Evolutionary conservation across 2,113 vertebrate species (phyloP), one percentile per base, ranked within the genome.

Genomic region (Talpa occidentalis): DNA sequence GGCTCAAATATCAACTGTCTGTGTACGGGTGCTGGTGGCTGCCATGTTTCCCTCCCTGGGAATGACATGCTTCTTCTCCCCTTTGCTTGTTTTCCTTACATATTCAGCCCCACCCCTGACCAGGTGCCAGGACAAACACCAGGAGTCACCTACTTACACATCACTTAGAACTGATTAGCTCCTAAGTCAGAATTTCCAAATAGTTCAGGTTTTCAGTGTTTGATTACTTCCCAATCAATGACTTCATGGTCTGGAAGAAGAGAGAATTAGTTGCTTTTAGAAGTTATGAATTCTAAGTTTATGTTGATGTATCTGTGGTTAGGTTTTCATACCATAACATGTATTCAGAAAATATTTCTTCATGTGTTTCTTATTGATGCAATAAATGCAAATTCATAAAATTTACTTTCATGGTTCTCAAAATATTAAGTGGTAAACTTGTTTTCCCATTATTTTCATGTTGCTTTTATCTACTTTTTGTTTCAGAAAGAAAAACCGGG

Each of bases 401-500:
- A 40, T 47, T 97, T 35, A 3, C 93, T 93, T 91, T 54, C 67
- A 6, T 97, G 72, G 10, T 79, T 95, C 72, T 87, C 54, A 90
- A 91, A 94, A 32, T 89, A 66, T 49, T 84, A 87, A 93, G 40
- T 93, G 56, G 1, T 91, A 22, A 90, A 85, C 95, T 74, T 84
- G 54, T 88, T 94, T 72, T 40, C 17, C 40, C 59, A 79, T 78
- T 92, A 35, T 96, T 96, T 97, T 96, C 89, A 92, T 79, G 5
- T 96, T 78, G 22, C 85, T 66, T 91, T 96, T 96, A 76, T 95
- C 89, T 85, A 10, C 6, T 95, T 22, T 91, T 21, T 94, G 83
- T 98, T 98, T 98, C 98, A 99, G 99, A 98, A 99, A 99, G 99
- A 99, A 99, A 99, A 99, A 99, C 97, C 99, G 99, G 94, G 99